These are phyloP conservation scores for Ramphastos sulfuratus DNA, from an alignment of 2,113 vertebrate species.

Conservation along the genomic window DNA sequence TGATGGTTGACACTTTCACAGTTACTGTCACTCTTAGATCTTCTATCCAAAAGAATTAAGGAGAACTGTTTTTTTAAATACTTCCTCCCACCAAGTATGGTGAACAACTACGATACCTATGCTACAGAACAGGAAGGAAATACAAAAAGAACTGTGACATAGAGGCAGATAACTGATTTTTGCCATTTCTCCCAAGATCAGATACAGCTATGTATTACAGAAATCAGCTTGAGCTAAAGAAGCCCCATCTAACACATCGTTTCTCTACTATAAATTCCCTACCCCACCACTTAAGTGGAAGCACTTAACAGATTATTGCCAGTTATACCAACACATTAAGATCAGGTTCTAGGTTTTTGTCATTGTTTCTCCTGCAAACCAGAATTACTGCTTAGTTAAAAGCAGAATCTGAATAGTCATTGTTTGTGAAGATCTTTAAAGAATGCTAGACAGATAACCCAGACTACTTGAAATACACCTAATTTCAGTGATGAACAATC, in stretches of 20 bases:
- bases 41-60: neutral
- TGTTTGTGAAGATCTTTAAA: neutral
- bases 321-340: neutral
- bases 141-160: neutral
- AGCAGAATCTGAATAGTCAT: neutral
- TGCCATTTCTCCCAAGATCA: neutral
- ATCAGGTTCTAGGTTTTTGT: neutral
- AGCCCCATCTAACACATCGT: neutral
- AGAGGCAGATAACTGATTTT: neutral
- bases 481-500: neutral
- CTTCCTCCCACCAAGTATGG: rapidly evolving
- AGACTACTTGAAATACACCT: neutral
- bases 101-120: neutral
- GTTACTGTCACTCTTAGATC: neutral
- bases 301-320: neutral
- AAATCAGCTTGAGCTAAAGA: neutral
- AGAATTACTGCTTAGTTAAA: neutral
- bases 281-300: neutral
- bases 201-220: neutral
- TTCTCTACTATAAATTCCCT: neutral
- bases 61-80: neutral
- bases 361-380: neutral
- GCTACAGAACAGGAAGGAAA: neutral
- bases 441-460: neutral
- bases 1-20: neutral